Conservation (phyloP, 2,888 invertebrate species). For the Amiota mariae region DNA sequence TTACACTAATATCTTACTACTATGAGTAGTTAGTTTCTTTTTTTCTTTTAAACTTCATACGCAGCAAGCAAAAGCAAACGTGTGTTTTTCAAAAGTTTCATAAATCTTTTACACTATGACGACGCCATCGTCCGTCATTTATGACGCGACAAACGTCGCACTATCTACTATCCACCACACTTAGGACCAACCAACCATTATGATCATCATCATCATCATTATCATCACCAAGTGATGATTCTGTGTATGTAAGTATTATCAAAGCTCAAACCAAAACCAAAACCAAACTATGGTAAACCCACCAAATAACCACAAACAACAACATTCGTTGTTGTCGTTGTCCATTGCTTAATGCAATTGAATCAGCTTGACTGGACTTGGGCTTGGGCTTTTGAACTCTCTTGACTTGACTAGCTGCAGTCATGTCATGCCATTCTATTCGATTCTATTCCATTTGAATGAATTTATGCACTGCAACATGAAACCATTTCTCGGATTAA, state of each 20-base stretch:
- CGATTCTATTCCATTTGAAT: slow-evolving; percentile 61
- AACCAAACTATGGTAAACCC: slow-evolving; percentile 15
- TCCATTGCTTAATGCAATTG: slow-evolving; percentile 27
- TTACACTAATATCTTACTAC: no score
- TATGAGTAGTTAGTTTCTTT: background rate
- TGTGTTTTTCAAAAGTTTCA: slow-evolving; percentile 67
- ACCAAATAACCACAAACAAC: slow-evolving; percentile 46
- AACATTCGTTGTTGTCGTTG: background rate
- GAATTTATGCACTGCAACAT: slow-evolving; percentile 58
- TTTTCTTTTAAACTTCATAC: slow-evolving; percentile 30
- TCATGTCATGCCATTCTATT: slow-evolving; percentile 2
- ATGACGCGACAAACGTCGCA: slow-evolving; percentile 46
- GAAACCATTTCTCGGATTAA: slow-evolving; percentile 38
- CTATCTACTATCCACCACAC: background rate
- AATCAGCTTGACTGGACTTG: background rate
- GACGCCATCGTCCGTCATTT: slow-evolving; percentile 29
- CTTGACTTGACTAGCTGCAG: background rate
- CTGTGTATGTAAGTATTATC: no score
- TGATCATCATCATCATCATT: no score
- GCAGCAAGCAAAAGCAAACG: slow-evolving; percentile 35
- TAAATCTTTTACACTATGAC: slow-evolving; percentile 61
- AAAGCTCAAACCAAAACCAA: slow-evolving; percentile 20
- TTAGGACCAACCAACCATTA: no score
- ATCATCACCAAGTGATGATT: no score
- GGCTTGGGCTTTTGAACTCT: no score